Percentiles rank a stretch among this genome's conserved stretches.
Conservation (phyloP, 2,113 vertebrate genomes). For the Microtus pennsylvanicus region DNA sequence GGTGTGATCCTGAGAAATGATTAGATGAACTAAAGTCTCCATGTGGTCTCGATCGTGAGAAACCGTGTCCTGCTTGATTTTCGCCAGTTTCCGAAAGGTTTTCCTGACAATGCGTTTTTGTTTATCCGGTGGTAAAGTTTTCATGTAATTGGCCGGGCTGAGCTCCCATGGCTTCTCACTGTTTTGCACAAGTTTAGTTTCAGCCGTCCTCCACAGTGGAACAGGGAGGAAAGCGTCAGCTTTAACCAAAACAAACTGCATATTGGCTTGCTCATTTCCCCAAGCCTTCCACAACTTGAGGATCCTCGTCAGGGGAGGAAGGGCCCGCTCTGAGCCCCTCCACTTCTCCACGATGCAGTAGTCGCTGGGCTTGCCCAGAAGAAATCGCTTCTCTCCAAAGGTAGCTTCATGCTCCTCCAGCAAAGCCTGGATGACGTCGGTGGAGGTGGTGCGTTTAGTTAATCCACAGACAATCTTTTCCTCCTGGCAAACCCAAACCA, state of each 20-base stretch:
- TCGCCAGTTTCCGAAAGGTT: slow-evolving; percentile 95
- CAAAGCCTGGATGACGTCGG: slow-evolving; percentile 94
- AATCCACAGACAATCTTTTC: slow-evolving; percentile 97
- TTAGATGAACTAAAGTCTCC: slow-evolving; percentile 93
- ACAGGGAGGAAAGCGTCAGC: slow-evolving; percentile 91
- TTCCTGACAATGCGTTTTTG: slow-evolving; percentile 96
- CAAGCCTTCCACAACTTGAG: slow-evolving; percentile 96
- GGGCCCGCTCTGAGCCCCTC: slow-evolving; percentile 94
- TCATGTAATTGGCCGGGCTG: slow-evolving; percentile 89
- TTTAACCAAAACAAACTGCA: slow-evolving; percentile 94
- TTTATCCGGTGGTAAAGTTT: slow-evolving; percentile 91
- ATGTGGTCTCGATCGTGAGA: slow-evolving; percentile 89
- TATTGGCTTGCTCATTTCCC: slow-evolving; percentile 94
- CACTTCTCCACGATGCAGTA: slow-evolving; percentile 97
- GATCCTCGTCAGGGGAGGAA: slow-evolving; percentile 95
- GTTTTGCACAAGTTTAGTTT: slow-evolving; percentile 87
- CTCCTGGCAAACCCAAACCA: slow-evolving; percentile 95
- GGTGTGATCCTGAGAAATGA: slow-evolving; percentile 95
- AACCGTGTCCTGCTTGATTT: slow-evolving; percentile 90
- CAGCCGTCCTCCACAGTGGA: slow-evolving; percentile 88
- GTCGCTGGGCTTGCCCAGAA: slow-evolving; percentile 92
- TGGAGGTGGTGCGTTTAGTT: slow-evolving; percentile 95
- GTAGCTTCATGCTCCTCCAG: slow-evolving; percentile 93
- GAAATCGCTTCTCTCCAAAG: slow-evolving; percentile 90
- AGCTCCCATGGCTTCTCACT: slow-evolving; percentile 90